Evolutionary conservation across 2,888 invertebrate genomes (phyloP), one percentile per base, ranked within the genome.

Genomic region (Melangyna quadrimaculata): DNA sequence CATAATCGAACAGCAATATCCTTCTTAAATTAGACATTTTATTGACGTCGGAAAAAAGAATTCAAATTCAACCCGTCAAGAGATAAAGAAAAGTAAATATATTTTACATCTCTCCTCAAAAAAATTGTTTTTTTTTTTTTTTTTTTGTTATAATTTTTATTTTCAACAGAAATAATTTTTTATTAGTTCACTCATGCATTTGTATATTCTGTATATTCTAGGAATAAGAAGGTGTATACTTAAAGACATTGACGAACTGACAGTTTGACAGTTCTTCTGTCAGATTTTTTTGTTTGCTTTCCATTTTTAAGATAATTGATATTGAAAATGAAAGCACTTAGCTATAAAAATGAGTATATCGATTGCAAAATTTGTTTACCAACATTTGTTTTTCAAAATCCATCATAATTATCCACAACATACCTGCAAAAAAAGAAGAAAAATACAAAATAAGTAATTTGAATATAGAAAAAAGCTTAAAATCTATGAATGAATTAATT

Each of bases 21-120:
- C n/a, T 57, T 82, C 72, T 43, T 70, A 70, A 83, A 78, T 78
- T 70, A 74, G 82, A 83, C 78, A 78, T 57, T 78, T 67, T 57
- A 78, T 51, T 78, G 82, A 83, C 69, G 69, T 61, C 32, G 55
- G 67, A 78, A 53, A 59, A 78, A 67, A 29, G 61, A 78, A 61
- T 73, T 69, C 67, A 63, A 45, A 65, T 73, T 45, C 19, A 37
- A 24, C 3, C 14, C 14, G 24, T 24, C 37, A 19, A n/a, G n/a
- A n/a, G 9, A 32, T 0, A 37, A 59, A 37, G 14, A 22, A 24
- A 8, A 14, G 8, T 17, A 19, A 45, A 19, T 10, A 14, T 22
- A 22, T 48, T 22, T 14, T 48, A 10, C 19, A 43, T 45, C 22
- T 22, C 22, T 24, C 7, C 48, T 14, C 22, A 61, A 61, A 24